Conservation (phyloP, 2,113 vertebrate species). For the Pelecanus crispus region DNA sequence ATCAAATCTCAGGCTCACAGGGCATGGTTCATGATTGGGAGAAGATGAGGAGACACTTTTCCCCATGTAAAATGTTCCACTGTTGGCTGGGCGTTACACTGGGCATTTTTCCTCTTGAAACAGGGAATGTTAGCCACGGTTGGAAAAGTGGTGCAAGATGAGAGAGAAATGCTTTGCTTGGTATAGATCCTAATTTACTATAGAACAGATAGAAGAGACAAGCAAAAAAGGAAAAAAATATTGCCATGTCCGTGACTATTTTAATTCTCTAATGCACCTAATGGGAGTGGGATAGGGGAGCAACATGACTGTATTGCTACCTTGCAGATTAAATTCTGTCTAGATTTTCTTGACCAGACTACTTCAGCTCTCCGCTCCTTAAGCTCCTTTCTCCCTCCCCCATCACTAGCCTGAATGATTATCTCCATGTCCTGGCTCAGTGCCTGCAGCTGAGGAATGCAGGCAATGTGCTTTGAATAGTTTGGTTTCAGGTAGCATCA, state of each 20-base stretch:
- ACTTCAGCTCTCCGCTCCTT: background rate
- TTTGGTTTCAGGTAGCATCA: constrained; percentile 64
- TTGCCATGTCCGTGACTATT: fast-evolving
- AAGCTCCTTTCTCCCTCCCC: constrained; percentile 34
- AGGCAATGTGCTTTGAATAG: constrained; percentile 42
- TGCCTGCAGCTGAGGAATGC: constrained; percentile 48
- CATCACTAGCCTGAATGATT: background rate
- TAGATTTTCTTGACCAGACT: background rate
- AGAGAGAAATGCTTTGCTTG: background rate
- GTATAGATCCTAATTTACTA: background rate
- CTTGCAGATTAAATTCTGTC: background rate
- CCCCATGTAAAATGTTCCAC: background rate
- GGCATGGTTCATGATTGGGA: background rate
- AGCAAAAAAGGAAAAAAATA: background rate
- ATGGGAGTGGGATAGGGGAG: background rate
- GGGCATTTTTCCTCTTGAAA: background rate
- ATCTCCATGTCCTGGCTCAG: constrained; percentile 32
- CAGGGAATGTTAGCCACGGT: background rate
- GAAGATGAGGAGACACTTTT: background rate
- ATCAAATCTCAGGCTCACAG: background rate
- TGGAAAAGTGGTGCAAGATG: background rate
- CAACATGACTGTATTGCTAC: background rate
- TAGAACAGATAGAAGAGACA: background rate
- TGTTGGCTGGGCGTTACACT: background rate
- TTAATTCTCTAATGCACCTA: background rate